Evolutionary conservation across 2,113 vertebrate genomes (phyloP).

Genomic region (Stegastes partitus): DNA sequence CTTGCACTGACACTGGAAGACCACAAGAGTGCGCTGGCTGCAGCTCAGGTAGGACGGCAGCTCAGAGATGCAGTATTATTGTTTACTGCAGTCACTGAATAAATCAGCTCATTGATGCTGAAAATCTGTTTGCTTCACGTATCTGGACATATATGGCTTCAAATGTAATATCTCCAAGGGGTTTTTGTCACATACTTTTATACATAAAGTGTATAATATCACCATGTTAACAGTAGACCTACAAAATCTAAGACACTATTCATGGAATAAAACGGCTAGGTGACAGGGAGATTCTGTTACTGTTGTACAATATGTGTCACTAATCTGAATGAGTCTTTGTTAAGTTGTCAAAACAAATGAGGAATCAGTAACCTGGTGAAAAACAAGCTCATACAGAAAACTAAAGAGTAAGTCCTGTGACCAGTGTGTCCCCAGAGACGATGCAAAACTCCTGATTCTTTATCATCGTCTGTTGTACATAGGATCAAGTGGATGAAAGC

Average conservation of each 20-base stretch:
- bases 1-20: slow-evolving; percentile 95
- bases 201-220: too few relatives aligned
- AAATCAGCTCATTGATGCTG: slow-evolving; percentile 4
- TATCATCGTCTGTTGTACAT: not conserved
- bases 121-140: too few relatives aligned
- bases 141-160: too few relatives aligned
- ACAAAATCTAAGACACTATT: not conserved
- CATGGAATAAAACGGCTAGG: too few relatives aligned
- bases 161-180: too few relatives aligned
- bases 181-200: too few relatives aligned
- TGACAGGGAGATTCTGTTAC: not conserved
- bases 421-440: not conserved
- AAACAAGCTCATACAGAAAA: not conserved
- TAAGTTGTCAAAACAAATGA: not conserved
- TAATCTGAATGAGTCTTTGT: not conserved
- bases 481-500: not conserved
- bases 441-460: not conserved
- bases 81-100: slow-evolving; percentile 14
- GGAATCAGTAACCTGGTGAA: too few relatives aligned
- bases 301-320: too few relatives aligned
- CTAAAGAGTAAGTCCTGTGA: not conserved
- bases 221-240: not conserved
- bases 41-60: slow-evolving; percentile 90
- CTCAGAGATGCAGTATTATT: not conserved
- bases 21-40: slow-evolving; percentile 98